These are phyloP conservation scores for Bos indicus DNA, from an alignment of 2,113 vertebrate genomes.

Conservation along the genomic window DNA sequence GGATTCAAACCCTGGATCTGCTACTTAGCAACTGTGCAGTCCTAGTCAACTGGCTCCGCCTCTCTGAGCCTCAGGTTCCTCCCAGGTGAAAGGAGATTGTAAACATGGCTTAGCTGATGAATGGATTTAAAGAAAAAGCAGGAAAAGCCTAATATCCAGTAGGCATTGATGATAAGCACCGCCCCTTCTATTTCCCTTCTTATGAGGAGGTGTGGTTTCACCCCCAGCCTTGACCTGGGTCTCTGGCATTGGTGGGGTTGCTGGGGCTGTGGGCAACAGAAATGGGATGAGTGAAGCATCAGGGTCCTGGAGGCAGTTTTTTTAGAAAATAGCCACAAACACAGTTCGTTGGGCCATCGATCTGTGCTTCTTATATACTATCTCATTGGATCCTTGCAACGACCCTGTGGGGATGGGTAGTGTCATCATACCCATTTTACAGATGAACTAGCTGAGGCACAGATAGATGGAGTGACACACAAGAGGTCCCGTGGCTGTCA, in stretches of 20 bases:
- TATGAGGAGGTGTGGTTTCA: neutral
- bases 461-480: neutral
- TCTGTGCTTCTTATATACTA: neutral
- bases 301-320: neutral
- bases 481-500: neutral
- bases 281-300: neutral
- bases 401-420: fast-evolving
- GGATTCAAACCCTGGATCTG: neutral
- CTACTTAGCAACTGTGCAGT: neutral
- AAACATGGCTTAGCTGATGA: neutral
- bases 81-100: neutral
- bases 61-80: neutral
- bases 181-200: fast-evolving
- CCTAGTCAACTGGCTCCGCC: neutral
- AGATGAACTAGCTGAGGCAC: neutral
- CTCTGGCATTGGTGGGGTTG: fast-evolving
- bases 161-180: neutral
- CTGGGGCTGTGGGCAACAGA: neutral
- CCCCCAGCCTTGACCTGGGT: neutral
- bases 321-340: neutral
- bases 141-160: neutral
- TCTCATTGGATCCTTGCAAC: neutral
- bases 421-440: neutral
- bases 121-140: neutral
- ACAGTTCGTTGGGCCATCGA: fast-evolving